phyloP scores from a whole-genome alignment of 2,888 invertebrate genomes.

The Leistus spinibarbis region DNA sequence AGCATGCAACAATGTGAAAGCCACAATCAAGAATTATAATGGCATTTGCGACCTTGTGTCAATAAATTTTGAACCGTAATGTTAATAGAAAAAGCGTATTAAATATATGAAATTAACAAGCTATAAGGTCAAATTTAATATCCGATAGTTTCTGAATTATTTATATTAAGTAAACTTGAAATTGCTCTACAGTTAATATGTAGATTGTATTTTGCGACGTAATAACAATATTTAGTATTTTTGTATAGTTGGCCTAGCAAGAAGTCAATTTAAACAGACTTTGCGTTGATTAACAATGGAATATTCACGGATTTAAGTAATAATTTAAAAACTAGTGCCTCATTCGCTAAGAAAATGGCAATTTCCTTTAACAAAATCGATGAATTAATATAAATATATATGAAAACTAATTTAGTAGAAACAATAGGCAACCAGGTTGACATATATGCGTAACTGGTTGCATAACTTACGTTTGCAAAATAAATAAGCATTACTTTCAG shows the following conservation, averaged over 20 bases:
- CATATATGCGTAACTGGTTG: background rate
- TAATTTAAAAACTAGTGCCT: too few relatives aligned
- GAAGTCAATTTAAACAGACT: too few relatives aligned
- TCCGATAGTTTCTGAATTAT: background rate
- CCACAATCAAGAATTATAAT: background rate
- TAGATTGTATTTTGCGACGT: background rate
- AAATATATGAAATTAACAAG: background rate
- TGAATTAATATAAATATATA: background rate
- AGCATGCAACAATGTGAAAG: slow-evolving; percentile 26
- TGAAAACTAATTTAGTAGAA: too few relatives aligned
- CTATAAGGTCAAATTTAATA: slow-evolving; percentile 8
- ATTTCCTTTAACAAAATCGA: too few relatives aligned
- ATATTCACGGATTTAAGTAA: too few relatives aligned
- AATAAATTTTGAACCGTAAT: slow-evolving; percentile 20
- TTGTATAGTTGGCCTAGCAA: too few relatives aligned
- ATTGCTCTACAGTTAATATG: background rate
- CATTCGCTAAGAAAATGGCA: too few relatives aligned
- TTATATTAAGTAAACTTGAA: background rate
- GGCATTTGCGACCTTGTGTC: slow-evolving; percentile 11
- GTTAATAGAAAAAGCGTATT: background rate
- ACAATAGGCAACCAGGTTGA: background rate
- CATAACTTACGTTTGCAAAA: too few relatives aligned
- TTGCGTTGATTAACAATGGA: too few relatives aligned
- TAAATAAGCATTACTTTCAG: too few relatives aligned
- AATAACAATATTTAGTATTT: too few relatives aligned